These are phyloP conservation scores for Dryobota labecula DNA, from an alignment of 2,888 invertebrate species.

Conservation along the genomic window DNA sequence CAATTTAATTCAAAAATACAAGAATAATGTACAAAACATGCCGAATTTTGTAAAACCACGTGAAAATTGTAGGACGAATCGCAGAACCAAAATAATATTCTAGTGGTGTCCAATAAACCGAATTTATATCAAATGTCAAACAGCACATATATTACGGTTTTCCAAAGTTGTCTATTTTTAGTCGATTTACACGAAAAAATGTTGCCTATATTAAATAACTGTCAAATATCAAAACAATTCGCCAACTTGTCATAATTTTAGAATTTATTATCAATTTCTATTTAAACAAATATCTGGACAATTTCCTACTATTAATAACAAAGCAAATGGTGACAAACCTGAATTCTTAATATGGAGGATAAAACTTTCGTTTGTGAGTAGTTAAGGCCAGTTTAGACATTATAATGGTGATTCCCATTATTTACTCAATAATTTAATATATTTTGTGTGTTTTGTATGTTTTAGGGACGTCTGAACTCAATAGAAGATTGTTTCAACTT, in stretches of 20 bases:
- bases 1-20: constrained; percentile 69
- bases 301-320: neutral
- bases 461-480: constrained; percentile 85
- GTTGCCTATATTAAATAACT: constrained; percentile 41
- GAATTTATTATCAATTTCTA: neutral
- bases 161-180: neutral
- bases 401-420: neutral
- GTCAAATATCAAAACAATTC: constrained; percentile 57
- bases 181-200: constrained; percentile 30
- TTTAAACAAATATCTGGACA: neutral
- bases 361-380: constrained; percentile 82
- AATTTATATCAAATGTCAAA: constrained; percentile 34
- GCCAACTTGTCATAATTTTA: constrained; percentile 60
- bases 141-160: neutral
- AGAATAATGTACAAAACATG: constrained; percentile 72
- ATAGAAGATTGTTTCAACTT: constrained; percentile 80
- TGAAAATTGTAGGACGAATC: constrained; percentile 75
- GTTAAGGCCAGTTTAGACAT: constrained; percentile 25
- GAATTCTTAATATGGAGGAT: constrained; percentile 75
- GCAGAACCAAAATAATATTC: constrained; percentile 72
- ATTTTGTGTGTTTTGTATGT: constrained; percentile 44
- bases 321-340: neutral
- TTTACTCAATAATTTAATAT: constrained; percentile 14
- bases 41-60: constrained; percentile 81
- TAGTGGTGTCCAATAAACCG: constrained; percentile 41